Evolutionary conservation across 2,797 vertebrate species (phyloP).

Genomic region (Acipenser transmontanus): DNA sequence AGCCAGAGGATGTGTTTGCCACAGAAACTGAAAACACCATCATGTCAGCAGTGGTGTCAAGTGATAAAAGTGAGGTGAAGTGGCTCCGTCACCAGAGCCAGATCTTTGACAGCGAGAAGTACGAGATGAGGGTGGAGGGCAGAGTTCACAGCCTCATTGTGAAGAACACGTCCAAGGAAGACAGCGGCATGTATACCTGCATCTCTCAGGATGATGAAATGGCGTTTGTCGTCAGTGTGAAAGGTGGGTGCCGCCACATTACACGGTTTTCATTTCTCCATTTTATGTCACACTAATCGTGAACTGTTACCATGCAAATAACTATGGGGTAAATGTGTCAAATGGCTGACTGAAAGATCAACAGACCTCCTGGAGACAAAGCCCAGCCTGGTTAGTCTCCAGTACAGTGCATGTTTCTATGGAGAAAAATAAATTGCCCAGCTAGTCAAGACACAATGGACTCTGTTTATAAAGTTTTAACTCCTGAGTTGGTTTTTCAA

Average conservation of each 20-base stretch:
- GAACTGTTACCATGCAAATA: too few relatives aligned
- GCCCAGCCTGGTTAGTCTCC: too few relatives aligned
- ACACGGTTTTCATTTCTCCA: neutral
- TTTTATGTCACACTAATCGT: too few relatives aligned
- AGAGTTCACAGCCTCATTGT: conserved; percentile 45
- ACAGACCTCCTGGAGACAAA: too few relatives aligned
- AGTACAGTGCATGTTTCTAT: too few relatives aligned
- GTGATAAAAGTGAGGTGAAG: conserved; percentile 12
- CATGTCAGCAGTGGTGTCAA: conserved; percentile 31
- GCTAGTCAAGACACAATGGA: too few relatives aligned
- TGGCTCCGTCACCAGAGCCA: conserved; percentile 13
- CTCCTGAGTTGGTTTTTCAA: too few relatives aligned
- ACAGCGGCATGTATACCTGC: conserved; percentile 31
- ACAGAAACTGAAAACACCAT: conserved; percentile 33
- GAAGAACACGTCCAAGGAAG: conserved; percentile 28
- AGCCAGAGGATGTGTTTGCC: conserved; percentile 37
- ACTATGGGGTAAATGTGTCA: too few relatives aligned
- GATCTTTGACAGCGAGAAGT: fast-evolving
- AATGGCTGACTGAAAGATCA: too few relatives aligned
- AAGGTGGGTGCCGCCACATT: conserved; percentile 26
- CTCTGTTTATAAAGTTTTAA: too few relatives aligned
- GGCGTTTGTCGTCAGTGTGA: conserved; percentile 34
- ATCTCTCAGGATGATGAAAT: conserved; percentile 33
- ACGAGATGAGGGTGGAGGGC: conserved; percentile 14
- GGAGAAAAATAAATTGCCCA: too few relatives aligned